A percentile compares a stretch with the other conserved stretches of the same genome.
Conservation (phyloP, 1,140 invertebrate species). For the Reticulitermes speratus region DNA sequence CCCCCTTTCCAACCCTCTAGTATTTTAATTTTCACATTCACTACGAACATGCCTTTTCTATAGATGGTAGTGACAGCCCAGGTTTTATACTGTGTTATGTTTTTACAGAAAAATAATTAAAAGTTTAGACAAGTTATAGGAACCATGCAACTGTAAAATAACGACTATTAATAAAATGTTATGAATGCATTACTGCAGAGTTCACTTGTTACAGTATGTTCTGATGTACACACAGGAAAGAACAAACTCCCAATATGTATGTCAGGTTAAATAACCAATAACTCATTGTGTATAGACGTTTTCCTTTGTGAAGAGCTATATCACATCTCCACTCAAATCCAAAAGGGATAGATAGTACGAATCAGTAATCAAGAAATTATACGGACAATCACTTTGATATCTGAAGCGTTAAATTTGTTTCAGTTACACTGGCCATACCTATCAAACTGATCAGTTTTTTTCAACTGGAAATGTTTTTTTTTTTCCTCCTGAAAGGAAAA, state of each 20-base stretch:
- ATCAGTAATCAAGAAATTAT: neutral
- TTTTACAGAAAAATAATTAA: conserved; percentile 20
- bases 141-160: conserved; percentile 1
- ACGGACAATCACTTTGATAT: neutral
- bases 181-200: conserved; percentile 3
- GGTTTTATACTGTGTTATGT: conserved; percentile 8
- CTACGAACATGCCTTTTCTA: neutral
- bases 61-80: conserved; percentile 14
- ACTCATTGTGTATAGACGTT: neutral
- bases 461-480: neutral
- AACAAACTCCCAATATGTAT: neutral
- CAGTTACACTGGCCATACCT: neutral
- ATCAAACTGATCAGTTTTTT: conserved; percentile 13
- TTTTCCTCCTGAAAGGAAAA: neutral
- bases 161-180: conserved; percentile 4
- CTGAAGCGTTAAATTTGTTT: neutral
- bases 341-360: neutral
- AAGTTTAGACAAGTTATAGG: conserved; percentile 19
- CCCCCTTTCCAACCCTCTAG: conserved; percentile 12
- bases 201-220: neutral
- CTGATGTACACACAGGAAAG: neutral
- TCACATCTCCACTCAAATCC: neutral
- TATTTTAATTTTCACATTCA: conserved; percentile 15
- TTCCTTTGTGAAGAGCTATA: neutral
- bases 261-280: conserved; percentile 19